Evolutionary conservation across 2,888 invertebrate species (phyloP), one percentile per base, ranked within the genome.

Genomic region (Agriopis marginaria): DNA sequence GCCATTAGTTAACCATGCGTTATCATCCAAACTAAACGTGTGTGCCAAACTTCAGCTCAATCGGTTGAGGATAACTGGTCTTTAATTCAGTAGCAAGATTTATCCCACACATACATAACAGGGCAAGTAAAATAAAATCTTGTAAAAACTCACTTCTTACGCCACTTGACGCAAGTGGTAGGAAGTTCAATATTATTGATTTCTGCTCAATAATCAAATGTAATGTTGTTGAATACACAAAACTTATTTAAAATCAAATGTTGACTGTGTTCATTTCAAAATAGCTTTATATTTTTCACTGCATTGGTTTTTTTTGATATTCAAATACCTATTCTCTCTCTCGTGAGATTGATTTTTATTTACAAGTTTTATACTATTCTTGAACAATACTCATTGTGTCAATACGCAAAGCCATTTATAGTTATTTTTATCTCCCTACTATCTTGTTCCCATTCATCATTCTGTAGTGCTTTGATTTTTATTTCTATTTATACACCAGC

Each of bases 81-180:
- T n/a, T n/a, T n/a, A n/a, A n/a, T n/a, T n/a, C n/a, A n/a, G n/a
- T n/a, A n/a, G n/a, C n/a, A n/a, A n/a, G n/a, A n/a, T n/a, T n/a
- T n/a, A n/a, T n/a, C n/a, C n/a, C n/a, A n/a, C n/a, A n/a, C n/a
- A n/a, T n/a, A n/a, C n/a, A n/a, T n/a, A n/a, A n/a, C n/a, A n/a
- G n/a, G n/a, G n/a, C n/a, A n/a, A n/a, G n/a, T n/a, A n/a, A n/a
- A n/a, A n/a, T n/a, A n/a, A n/a, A n/a, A n/a, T n/a, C n/a, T n/a
- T n/a, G n/a, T n/a, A n/a, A 32, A 32, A 32, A 32, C 32, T 32
- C 32, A 47, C 73, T 77, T 76, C 17, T 53, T 53, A 45, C 10
- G 32, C 9, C 32, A 81, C 85, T 89, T 84, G 82, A 86, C 82
- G 80, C 81, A 78, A 79, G 79, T 80, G 82, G 77, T 85, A 89